These are phyloP conservation scores for Melanostigma gelatinosum DNA, from an alignment of 2,113 vertebrate genomes.

Conservation along the genomic window DNA sequence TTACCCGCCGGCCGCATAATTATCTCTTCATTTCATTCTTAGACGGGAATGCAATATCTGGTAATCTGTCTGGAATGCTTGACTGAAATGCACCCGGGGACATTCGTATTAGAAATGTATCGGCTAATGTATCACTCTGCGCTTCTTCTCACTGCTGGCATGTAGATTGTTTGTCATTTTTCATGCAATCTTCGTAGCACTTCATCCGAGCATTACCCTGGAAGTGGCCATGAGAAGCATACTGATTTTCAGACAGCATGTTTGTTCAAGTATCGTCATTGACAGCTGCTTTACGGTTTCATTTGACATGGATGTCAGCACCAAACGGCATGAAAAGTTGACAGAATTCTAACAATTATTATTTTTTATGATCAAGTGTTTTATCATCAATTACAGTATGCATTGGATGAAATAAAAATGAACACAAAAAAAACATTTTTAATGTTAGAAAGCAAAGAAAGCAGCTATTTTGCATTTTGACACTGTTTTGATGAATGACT, in stretches of 20 bases:
- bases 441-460: background rate
- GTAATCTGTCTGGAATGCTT: constrained; percentile 71
- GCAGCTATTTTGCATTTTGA: constrained; percentile 15
- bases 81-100: constrained; percentile 68
- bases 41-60: constrained; percentile 76
- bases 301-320: background rate
- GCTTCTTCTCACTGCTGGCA: constrained; percentile 53
- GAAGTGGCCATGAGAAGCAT: constrained; percentile 40
- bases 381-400: background rate
- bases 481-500: constrained; percentile 44
- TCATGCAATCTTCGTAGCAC: constrained; percentile 57
- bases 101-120: constrained; percentile 66
- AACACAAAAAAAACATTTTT: background rate
- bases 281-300: background rate
- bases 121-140: constrained; percentile 56
- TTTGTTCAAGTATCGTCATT: constrained; percentile 17
- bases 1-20: constrained; percentile 75
- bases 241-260: constrained; percentile 20
- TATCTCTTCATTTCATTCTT: constrained; percentile 80
- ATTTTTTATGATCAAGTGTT: background rate
- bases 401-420: background rate
- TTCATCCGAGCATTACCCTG: constrained; percentile 36
- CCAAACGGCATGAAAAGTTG: background rate
- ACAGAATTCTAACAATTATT: background rate
- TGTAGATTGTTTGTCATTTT: constrained; percentile 63